Conservation (phyloP, 2,113 vertebrate genomes). For the Poicephalus meyeri region DNA sequence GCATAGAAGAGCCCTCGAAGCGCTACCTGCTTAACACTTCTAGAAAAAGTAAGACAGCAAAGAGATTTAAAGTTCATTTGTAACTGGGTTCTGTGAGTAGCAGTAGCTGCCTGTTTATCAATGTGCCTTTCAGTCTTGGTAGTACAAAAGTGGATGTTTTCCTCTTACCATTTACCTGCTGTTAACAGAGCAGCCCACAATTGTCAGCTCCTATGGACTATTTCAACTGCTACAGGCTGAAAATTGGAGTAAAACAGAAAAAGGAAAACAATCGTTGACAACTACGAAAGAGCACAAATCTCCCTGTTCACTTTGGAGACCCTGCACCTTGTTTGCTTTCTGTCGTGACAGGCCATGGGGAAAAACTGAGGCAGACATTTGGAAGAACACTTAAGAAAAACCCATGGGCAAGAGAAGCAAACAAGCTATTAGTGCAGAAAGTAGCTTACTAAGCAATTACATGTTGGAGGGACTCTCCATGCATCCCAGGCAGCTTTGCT, state of each 20-base stretch:
- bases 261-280: neutral
- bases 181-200: neutral
- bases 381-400: neutral
- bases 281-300: neutral
- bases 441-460: neutral
- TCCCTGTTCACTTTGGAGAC: neutral
- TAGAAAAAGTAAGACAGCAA: neutral
- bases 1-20: neutral
- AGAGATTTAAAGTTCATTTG: slow-evolving; percentile 3
- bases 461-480: neutral
- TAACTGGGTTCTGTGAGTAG: neutral
- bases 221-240: neutral
- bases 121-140: neutral
- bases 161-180: neutral
- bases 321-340: neutral
- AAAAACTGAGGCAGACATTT: neutral
- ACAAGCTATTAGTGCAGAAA: neutral
- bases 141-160: neutral
- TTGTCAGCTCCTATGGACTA: neutral
- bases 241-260: neutral
- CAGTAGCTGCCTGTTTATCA: neutral
- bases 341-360: neutral
- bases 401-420: neutral
- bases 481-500: neutral
- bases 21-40: neutral